Conservation (phyloP, 2,797 vertebrate genomes). For the Liparis tanakae region DNA sequence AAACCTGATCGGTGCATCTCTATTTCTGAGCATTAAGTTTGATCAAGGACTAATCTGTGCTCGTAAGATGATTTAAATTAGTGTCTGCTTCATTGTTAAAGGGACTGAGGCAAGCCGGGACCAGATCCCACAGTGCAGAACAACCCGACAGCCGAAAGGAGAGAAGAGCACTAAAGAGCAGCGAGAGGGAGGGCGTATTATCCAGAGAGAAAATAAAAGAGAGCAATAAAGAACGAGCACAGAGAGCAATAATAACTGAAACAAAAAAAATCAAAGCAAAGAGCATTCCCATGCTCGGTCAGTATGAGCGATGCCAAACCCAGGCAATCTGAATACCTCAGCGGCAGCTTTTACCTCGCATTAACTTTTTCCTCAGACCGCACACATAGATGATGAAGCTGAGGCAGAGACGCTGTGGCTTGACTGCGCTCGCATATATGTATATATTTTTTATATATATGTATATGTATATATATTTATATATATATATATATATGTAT, state of each 20-base stretch:
- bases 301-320: slow-evolving; percentile 61
- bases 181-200: slow-evolving; percentile 29
- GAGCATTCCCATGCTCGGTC: slow-evolving; percentile 62
- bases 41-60: slow-evolving; percentile 81
- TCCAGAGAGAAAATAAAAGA: slow-evolving; percentile 20
- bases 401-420: slow-evolving; percentile 35
- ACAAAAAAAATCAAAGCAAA: slow-evolving; percentile 62
- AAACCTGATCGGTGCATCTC: too few species aligned
- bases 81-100: slow-evolving; percentile 76
- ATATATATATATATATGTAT: too few species aligned
- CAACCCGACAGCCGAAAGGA: slow-evolving; percentile 26
- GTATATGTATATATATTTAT: too few species aligned
- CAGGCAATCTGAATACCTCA: slow-evolving; percentile 64
- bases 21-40: slow-evolving; percentile 71
- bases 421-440: slow-evolving; percentile 18
- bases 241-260: slow-evolving; percentile 64
- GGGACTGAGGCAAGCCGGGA: slow-evolving; percentile 63
- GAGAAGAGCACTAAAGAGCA: slow-evolving; percentile 37
- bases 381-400: slow-evolving; percentile 67
- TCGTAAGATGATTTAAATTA: slow-evolving; percentile 78
- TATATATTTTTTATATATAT: too few species aligned
- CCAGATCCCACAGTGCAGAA: slow-evolving; percentile 54
- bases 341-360: slow-evolving; percentile 60
- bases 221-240: slow-evolving; percentile 57
- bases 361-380: slow-evolving; percentile 65